Base-by-base conservation (phyloP, 2,113 vertebrate species). In the Grantiella picta region DNA sequence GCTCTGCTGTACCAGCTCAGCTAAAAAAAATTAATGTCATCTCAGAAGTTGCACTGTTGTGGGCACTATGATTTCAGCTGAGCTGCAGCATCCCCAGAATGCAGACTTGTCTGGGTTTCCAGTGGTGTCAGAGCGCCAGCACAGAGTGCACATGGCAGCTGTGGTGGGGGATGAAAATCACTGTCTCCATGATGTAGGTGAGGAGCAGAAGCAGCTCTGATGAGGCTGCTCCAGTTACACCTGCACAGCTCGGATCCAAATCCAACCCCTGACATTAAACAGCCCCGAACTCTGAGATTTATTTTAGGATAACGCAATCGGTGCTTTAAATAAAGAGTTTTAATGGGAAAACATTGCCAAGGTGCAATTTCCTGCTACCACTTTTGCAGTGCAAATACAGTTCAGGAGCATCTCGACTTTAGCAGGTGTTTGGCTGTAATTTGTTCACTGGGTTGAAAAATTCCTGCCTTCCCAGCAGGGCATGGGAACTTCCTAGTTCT, bases 191-290 rank as follows among this genome's bases (percentile, higher is more conserved):
- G 14, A 8, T 0, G 22, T 66, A 45, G 53, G 56, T 63, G 78
- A 82, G 75, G 53, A 92, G 49, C 69, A 86, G 68, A 45, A 82
- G 42, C 40, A 73, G 38, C 24, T 66, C 90, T 69, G 49, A 33
- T 63, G 36, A 31, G 77, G 16, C 57, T 69, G 49, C 20, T 81
- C 64, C 68, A 75, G 17, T 89, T 81, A 49, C 22, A 54, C 6
- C 10, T 0, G 18, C 57, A 42, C 27, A 82, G 57, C 57, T 69
- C 81, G 56, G 54, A 60, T 90, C 71, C 4, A 3, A 65, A 88
- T 50, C 76, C 87, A 90, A 9, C 47, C 82, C 47, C 61, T 86
- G 82, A 61, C 59, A 89, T 82, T 84, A 70, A 92, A 90, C 82
- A 86, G 28, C 53, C 47, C 65, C 1, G 5, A 72, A 11, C 1